Percentiles rank a stretch among this genome's conserved stretches.
Evolutionary conservation across 2,888 invertebrate species (phyloP).

Genomic region (Muschampia plurimacula): DNA sequence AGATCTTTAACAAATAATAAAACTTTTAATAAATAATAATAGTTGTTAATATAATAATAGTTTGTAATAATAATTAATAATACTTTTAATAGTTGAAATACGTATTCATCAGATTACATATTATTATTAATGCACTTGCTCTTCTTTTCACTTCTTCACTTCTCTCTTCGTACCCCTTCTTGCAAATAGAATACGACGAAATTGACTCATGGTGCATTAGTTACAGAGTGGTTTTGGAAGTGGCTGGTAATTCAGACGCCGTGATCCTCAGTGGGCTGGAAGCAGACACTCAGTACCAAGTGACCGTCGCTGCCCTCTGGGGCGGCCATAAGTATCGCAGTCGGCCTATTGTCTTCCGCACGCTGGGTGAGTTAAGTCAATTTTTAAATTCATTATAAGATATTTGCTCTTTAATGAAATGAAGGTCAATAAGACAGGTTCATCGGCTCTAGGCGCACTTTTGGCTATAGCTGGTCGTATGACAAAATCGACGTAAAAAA

Average conservation of each 20-base stretch:
- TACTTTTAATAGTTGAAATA: no score
- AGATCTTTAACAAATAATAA: no score
- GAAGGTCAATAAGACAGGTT: no score
- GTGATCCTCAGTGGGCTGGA: slow-evolving; percentile 92
- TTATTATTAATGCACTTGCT: neutral
- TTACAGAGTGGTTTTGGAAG: slow-evolving; percentile 97
- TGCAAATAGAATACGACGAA: slow-evolving; percentile 72
- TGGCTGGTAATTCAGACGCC: slow-evolving; percentile 95
- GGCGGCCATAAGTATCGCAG: slow-evolving; percentile 93
- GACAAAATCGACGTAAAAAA: no score
- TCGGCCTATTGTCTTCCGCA: slow-evolving; percentile 95
- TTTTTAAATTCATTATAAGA: no score
- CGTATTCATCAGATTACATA: no score
- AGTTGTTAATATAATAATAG: no score
- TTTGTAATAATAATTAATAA: no score
- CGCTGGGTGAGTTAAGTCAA: slow-evolving; percentile 87
- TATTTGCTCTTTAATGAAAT: no score
- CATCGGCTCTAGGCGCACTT: no score
- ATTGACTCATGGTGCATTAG: slow-evolving; percentile 90
- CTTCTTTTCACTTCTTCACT: neutral
- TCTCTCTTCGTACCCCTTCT: slow-evolving; percentile 49
- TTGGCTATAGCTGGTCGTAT: no score
- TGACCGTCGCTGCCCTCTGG: slow-evolving; percentile 94
- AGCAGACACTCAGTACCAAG: slow-evolving; percentile 95
- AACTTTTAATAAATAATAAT: no score